These are phyloP conservation scores for Lepidonotus clava DNA, from an alignment of 2,888 invertebrate species.

Conservation along the genomic window DNA sequence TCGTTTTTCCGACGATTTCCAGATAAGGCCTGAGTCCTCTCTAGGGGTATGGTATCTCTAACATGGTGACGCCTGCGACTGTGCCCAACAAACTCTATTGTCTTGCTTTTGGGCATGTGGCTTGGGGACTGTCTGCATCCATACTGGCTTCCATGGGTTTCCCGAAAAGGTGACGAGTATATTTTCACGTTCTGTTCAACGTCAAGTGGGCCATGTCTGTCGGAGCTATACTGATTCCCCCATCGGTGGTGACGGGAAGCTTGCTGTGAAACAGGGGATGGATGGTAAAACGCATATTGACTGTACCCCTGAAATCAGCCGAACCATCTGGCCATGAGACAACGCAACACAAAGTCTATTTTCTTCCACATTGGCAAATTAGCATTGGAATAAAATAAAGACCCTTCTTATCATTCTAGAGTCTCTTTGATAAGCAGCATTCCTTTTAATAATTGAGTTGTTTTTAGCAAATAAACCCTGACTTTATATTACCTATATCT, in stretches of 20 bases:
- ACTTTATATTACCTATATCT: too few relatives aligned
- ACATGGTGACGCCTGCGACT: background rate
- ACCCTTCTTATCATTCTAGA: too few relatives aligned
- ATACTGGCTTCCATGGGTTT: background rate
- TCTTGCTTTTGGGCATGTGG: slow-evolving; percentile 25
- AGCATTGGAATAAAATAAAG: too few relatives aligned
- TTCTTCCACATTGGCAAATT: background rate
- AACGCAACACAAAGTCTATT: background rate
- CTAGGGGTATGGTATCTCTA: slow-evolving; percentile 16
- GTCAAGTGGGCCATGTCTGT: background rate
- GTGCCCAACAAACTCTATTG: slow-evolving; percentile 38
- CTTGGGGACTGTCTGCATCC: background rate
- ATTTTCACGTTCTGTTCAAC: slow-evolving; percentile 7
- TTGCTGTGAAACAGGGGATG: background rate
- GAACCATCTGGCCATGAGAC: slow-evolving; percentile 8
- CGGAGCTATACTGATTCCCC: background rate
- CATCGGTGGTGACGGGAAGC: background rate
- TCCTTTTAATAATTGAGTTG: too few relatives aligned
- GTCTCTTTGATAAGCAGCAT: too few relatives aligned
- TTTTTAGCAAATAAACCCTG: too few relatives aligned
- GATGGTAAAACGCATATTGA: background rate
- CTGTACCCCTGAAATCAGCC: slow-evolving; percentile 36
- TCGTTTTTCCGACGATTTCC: background rate
- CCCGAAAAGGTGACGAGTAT: background rate
- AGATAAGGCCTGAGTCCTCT: background rate